Base-by-base conservation (phyloP, 2,888 invertebrate species). In the Acrocera orbiculus region DNA sequence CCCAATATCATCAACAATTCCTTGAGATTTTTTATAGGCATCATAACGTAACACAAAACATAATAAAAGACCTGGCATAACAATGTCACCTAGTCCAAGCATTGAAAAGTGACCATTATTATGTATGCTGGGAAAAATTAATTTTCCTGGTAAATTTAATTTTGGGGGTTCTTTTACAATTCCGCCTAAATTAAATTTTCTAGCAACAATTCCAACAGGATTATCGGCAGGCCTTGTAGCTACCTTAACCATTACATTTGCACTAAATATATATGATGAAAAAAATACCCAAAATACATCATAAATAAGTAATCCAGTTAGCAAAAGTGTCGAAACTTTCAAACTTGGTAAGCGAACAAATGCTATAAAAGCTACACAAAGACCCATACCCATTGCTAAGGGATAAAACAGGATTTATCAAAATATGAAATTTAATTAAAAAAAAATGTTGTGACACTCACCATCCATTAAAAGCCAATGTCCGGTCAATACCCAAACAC, bases 251-350 rank as follows among this genome's bases (percentile, higher is more conserved):
- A 95, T 95, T 45, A 95, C 95, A 56, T 95, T 95, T 51, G 95
- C 86, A 63, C 89, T 93, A 67, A 95, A 95, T 56, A 95, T 89
- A 59, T 93, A 93, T 1, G 92, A 92, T 3, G 93, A 93, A 66
- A 93, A 95, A 66, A 95, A 95, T 32, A 95, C 93, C 93, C 95
- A 95, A 65, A 95, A 95, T 25, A 95, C 93, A 62, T 95, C 95
- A 59, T 95, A 95, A 37, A 89, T 78, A 40, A 93, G 72, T 45
- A 93, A 67, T 19, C 95, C 95, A 29, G 92, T 89, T 47, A 95
- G 71, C 45, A 95, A 70, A 40, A 95, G 65, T 14, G 93, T 95
- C 34, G 93, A 95, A 44, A 87, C 87, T 65, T 95, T 95, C 47
- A 95, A 70, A 58, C 90, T 92, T 34, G 93, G 95, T 55, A 95